Conservation (phyloP, 2,888 invertebrate species). For the Glyphotaelius pellucidus region DNA sequence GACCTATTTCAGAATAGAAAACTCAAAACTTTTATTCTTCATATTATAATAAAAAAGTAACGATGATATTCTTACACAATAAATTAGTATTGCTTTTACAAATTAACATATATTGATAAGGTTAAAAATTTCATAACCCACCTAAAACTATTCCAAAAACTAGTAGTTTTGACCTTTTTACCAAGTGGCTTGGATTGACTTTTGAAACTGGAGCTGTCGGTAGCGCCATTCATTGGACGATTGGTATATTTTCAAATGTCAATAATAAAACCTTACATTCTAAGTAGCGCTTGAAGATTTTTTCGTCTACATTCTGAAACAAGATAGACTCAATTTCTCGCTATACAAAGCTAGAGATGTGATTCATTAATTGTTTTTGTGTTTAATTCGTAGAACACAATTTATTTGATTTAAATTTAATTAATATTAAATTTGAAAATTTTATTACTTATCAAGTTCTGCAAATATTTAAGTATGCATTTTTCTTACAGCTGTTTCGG, state of each 20-base stretch:
- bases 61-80: background rate
- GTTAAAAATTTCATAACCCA: background rate
- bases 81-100: background rate
- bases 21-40: background rate
- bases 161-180: background rate
- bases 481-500: too few relatives aligned
- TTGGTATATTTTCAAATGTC: constrained; percentile 20
- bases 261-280: background rate
- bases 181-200: background rate
- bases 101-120: background rate
- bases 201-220: constrained; percentile 18
- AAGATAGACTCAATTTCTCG: too few relatives aligned
- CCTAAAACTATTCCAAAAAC: background rate
- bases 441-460: too few relatives aligned
- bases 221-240: constrained; percentile 3
- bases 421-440: too few relatives aligned
- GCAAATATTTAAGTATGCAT: too few relatives aligned
- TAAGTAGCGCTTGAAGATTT: background rate
- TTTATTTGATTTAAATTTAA: too few relatives aligned
- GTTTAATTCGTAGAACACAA: too few relatives aligned
- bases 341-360: too few relatives aligned
- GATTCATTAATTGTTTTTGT: too few relatives aligned
- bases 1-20: background rate
- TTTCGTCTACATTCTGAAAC: background rate
- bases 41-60: background rate